These are phyloP conservation scores for Litocranius walleri DNA, from an alignment of 2,113 vertebrate genomes.

Conservation along the genomic window DNA sequence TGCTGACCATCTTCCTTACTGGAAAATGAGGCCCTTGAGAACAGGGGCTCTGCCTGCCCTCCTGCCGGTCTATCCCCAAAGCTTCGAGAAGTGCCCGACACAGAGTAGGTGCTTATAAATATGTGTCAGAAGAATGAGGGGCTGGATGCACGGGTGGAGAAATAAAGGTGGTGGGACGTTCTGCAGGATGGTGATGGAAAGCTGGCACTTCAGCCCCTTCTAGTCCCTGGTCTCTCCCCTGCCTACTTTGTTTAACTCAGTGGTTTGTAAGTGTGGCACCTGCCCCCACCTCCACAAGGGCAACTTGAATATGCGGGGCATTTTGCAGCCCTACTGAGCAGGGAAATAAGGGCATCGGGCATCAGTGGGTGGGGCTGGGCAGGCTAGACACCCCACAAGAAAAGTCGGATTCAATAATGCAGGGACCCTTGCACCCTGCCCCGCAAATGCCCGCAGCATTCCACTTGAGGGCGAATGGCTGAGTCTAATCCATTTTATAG, in stretches of 20 bases:
- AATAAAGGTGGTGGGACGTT: neutral
- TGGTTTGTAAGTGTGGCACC: neutral
- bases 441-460: neutral
- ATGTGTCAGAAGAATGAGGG: neutral
- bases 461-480: neutral
- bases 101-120: neutral
- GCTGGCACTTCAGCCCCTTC: neutral
- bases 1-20: neutral
- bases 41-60: neutral
- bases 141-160: neutral
- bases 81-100: neutral
- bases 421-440: accelerated
- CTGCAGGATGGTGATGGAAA: neutral
- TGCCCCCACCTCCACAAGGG: neutral
- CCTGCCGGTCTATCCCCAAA: neutral
- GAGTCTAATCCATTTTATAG: neutral
- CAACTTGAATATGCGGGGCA: neutral
- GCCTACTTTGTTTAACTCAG: neutral
- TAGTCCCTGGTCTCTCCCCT: neutral
- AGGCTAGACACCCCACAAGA: no score
- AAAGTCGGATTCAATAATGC: accelerated
- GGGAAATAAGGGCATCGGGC: neutral
- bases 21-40: neutral
- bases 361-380: neutral
- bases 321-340: neutral